Base-by-base conservation (phyloP, 2,797 vertebrate species). In the Echeneis naucrates region DNA sequence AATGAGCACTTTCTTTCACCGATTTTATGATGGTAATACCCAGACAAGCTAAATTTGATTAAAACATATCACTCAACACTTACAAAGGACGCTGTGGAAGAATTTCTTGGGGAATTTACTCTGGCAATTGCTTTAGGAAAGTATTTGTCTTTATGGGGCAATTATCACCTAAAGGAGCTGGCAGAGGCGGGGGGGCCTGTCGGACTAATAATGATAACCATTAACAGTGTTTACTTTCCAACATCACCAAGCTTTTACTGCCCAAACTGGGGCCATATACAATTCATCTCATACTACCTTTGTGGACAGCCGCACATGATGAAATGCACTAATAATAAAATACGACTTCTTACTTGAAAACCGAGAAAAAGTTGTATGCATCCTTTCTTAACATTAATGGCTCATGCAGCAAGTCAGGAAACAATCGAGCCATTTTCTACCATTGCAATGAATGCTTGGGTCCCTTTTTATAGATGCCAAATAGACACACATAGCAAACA, bases 161-260 rank as follows among this genome's bases (percentile, higher is more conserved):
- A 92, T 93, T 94, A 91, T 91, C 87, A 92, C 90, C 87, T 88
- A 64, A 62, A 87, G 80, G 75, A 82, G 81, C 85, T 88, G 86
- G 85, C 88, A 70, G 60, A 78, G 77, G 79, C 68, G 75, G 61
- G 82, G 82, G 78, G 67, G 81, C 66, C 75, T 69, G 82, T 84
- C 51, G 50, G 78, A 88, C 79, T 85, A 84, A 87, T 93, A 91
- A 90, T 88, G 84, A 88, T 88, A 81, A 87, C 77, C 70, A 81
- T 92, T 90, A 92, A 91, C 86, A 78, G 85, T 84, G 86, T 91
- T 87, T 86, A 90, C 81, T 90, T 89, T 90, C 77, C 83, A 80
- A 78, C 72, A 77, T 70, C 66, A 37, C 68, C 75, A 68, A 40
- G 44, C 35, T 68, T 88, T 88, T 82, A 89, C 75, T 80, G 81